Evolutionary conservation across 2,888 invertebrate genomes (phyloP).

Genomic region (Scelioninae gen. 1): DNA sequence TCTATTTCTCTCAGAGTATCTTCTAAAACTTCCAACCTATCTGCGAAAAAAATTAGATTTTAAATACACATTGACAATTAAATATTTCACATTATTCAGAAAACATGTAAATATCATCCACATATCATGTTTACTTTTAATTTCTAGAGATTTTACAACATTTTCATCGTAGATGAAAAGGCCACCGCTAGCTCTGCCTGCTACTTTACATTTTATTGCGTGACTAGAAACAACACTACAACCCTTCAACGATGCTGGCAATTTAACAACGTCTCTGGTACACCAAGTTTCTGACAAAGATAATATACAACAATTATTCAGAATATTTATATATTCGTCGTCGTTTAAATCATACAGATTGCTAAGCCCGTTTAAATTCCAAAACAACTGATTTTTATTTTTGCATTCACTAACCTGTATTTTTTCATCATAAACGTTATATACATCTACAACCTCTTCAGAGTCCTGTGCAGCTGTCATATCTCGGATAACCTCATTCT

Average conservation of each 20-base stretch:
- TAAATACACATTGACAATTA: neutral
- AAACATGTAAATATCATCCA: neutral
- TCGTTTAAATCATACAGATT: neutral
- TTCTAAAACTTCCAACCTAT: neutral
- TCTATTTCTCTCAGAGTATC: neutral
- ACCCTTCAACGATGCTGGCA: too few relatives aligned
- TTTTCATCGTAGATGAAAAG: neutral
- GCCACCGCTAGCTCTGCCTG: constrained; percentile 7
- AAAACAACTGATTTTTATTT: neutral
- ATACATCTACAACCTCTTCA: neutral
- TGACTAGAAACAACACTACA: too few relatives aligned
- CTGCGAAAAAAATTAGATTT: too few relatives aligned
- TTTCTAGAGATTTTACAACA: neutral
- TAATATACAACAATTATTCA: neutral
- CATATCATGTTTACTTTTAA: neutral
- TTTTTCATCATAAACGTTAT: neutral
- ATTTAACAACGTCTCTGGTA: too few relatives aligned
- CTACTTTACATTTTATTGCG: neutral
- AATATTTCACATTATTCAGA: neutral
- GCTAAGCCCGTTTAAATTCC: neutral
- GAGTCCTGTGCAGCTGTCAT: too few relatives aligned
- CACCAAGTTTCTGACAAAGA: constrained; percentile 4
- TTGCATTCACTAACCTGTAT: neutral
- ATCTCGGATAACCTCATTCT: too few relatives aligned
- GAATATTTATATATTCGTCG: neutral